Conservation (phyloP, 2,113 vertebrate species). For the Regulus satrapa region DNA sequence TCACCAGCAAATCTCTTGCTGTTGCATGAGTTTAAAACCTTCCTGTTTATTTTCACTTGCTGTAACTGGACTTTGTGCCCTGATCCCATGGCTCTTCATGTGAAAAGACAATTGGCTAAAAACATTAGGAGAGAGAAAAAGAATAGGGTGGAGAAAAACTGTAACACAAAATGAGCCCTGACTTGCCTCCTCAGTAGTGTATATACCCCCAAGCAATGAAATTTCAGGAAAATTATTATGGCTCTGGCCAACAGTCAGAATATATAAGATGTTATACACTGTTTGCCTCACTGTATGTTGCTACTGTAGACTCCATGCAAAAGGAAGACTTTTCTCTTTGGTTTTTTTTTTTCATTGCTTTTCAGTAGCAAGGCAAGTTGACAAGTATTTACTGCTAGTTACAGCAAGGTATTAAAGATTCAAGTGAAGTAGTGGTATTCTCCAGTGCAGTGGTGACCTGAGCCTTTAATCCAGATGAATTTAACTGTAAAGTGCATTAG, state of each 20-base stretch:
- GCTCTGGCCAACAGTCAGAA: constrained; percentile 11
- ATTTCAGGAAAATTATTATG: not conserved
- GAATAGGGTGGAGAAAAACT: not conserved
- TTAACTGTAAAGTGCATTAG: constrained; percentile 54
- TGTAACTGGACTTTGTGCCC: not conserved
- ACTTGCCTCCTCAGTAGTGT: not conserved
- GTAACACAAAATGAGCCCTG: not conserved
- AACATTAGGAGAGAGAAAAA: not conserved
- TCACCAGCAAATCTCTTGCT: not conserved
- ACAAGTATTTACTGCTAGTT: constrained; percentile 8
- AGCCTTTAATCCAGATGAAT: constrained; percentile 56
- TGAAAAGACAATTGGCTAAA: constrained; percentile 17
- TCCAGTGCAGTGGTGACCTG: not conserved
- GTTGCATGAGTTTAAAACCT: not conserved
- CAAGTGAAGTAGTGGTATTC: constrained; percentile 19
- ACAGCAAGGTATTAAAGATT: constrained; percentile 23
- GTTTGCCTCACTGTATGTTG: not conserved
- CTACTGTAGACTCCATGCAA: not conserved
- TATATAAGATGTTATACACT: not conserved
- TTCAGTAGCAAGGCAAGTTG: not conserved
- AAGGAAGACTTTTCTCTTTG: not conserved
- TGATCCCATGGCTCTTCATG: not conserved
- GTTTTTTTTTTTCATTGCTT: not conserved
- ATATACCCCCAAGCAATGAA: not conserved
- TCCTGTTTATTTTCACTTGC: not conserved